A percentile compares a stretch with the other conserved stretches of the same genome.
Evolutionary conservation across 2,113 vertebrate species (phyloP).

Genomic region (Lutjanus erythropterus): DNA sequence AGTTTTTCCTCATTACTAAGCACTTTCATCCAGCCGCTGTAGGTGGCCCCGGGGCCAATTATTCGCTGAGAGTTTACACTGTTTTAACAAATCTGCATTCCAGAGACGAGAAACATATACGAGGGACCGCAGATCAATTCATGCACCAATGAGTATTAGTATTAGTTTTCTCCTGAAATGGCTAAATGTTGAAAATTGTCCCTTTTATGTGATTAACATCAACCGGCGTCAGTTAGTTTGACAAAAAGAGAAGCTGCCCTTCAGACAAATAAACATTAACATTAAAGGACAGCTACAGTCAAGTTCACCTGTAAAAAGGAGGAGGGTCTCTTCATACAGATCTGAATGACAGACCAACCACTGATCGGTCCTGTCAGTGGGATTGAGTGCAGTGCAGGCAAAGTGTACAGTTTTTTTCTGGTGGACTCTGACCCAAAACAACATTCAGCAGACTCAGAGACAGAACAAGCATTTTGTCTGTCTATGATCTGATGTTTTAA

Average conservation of each 20-base stretch:
- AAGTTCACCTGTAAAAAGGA: too few species aligned
- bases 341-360: too few species aligned
- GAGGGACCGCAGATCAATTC: conserved; percentile 9
- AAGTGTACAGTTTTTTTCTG: too few species aligned
- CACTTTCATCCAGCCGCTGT: conserved; percentile 46
- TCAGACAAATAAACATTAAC: not conserved
- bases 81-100: conserved; percentile 44
- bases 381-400: too few species aligned
- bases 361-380: too few species aligned
- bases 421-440: too few species aligned
- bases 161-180: not conserved
- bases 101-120: not conserved
- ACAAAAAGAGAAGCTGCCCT: not conserved
- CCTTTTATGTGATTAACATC: not conserved
- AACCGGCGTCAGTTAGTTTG: not conserved
- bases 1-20: conserved; percentile 58
- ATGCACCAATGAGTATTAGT: too few species aligned
- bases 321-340: too few species aligned
- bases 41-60: conserved; percentile 59
- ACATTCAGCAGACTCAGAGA: too few species aligned
- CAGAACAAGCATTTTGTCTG: too few species aligned
- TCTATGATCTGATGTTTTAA: too few species aligned
- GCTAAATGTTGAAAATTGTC: not conserved
- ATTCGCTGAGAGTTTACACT: conserved; percentile 43
- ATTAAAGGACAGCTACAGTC: not conserved